These are phyloP conservation scores for Heliconius eleuchia DNA, from an alignment of 1,140 invertebrate genomes.

Conservation along the genomic window DNA sequence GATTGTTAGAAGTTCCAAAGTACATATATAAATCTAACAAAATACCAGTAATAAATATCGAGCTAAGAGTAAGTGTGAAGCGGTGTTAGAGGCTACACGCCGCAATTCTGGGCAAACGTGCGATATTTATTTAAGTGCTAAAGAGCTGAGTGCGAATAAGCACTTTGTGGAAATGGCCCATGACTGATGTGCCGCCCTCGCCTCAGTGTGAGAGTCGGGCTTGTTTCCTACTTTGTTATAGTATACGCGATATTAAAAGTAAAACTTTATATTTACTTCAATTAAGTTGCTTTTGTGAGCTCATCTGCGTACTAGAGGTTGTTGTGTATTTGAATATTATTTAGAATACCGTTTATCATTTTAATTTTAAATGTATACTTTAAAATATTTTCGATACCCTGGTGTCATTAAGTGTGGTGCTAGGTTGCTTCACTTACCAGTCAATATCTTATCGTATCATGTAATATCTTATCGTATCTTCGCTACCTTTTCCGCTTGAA, in stretches of 20 bases:
- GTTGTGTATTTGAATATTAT: too few species aligned
- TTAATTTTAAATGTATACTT: too few species aligned
- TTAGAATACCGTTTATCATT: too few species aligned
- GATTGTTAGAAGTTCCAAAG: constrained; percentile 38
- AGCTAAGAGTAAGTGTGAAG: constrained; percentile 66
- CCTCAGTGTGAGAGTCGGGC: background rate
- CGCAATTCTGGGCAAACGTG: constrained; percentile 73
- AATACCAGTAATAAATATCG: constrained; percentile 63
- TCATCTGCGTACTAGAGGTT: too few species aligned
- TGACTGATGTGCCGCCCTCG: constrained; percentile 59
- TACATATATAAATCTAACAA: constrained; percentile 55
- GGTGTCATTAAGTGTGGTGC: too few species aligned
- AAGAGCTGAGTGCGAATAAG: constrained; percentile 52
- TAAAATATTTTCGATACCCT: too few species aligned
- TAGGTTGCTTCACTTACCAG: too few species aligned
- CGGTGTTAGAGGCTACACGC: constrained; percentile 72
- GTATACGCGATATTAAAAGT: constrained; percentile 1
- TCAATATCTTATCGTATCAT: too few species aligned
- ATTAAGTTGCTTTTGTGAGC: background rate
- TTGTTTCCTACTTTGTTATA: constrained; percentile 19
- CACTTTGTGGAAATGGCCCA: constrained; percentile 70
- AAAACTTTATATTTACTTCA: background rate
- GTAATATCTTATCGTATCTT: too few species aligned
- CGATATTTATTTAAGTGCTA: constrained; percentile 76
- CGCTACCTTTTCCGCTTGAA: too few species aligned